Base-by-base conservation (phyloP, 2,888 invertebrate genomes). In the Byasa hedistus region DNA sequence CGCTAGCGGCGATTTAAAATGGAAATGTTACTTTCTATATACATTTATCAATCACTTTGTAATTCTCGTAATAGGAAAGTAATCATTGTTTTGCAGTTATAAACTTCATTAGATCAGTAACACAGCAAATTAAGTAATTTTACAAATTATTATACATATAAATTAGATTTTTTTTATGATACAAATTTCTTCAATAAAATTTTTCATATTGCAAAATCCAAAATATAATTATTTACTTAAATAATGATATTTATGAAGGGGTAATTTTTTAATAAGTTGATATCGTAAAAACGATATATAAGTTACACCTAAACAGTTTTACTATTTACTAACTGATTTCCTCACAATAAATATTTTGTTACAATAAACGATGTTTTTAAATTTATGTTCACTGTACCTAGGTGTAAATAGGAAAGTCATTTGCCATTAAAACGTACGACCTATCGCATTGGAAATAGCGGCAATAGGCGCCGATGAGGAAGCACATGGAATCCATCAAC, bases 401-500 rank as follows among this genome's bases (percentile, higher is more conserved):
- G 32, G 17, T 44, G 44, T 22, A 63, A 32, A 62, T 62, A 52
- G 54, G 24, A 59, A 66, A 59, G 60, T 57, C 69, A 71, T 71
- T 66, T 67, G 72, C 70, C 70, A 69, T 69, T 78, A 79, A 77
- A 74, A 75, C 78, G 83, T 79, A 74, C 75, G 77, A 76, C 68
- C 69, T 72, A 73, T 76, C 86, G 84, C 81, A 84, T 76, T 73
- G 68, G 74, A 72, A 69, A 73, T 71, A 73, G 70, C 75, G 74
- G 70, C 77, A 75, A 73, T 73, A 71, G 79, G 78, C 82, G 81
- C 69, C 75, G 75, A 76, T 74, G 74, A 78, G 79, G 82, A 84
- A 83, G 86, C 85, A 86, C 80, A 83, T 84, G 84, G 89, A 87
- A 89, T 88, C 89, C 86, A 90, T 90, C 90, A 91, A 87, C 86